phyloP scores from a whole-genome alignment of 2,113 vertebrate species.

The Brachirus orientalis region DNA sequence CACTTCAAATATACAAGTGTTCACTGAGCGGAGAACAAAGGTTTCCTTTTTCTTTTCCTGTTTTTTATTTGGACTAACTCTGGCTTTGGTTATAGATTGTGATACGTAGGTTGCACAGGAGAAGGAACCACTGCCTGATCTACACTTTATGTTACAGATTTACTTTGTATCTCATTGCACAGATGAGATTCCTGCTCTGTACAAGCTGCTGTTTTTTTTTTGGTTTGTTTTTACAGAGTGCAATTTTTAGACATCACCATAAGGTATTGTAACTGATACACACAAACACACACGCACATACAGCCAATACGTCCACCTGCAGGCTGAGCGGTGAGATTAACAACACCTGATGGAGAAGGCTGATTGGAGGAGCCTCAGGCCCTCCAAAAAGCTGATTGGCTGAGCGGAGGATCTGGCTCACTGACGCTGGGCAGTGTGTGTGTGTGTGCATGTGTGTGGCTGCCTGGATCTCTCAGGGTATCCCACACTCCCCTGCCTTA shows the following conservation, averaged over 20 bases:
- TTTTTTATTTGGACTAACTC: background rate
- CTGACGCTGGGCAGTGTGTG: slow-evolving; percentile 38
- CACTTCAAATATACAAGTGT: slow-evolving; percentile 29
- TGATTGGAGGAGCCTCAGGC: slow-evolving; percentile 73
- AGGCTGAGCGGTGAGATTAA: slow-evolving; percentile 71
- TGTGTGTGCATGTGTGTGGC: slow-evolving; percentile 27
- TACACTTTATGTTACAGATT: no score
- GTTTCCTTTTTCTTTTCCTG: background rate
- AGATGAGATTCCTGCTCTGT: background rate
- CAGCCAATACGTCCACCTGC: slow-evolving; percentile 47
- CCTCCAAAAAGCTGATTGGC: slow-evolving; percentile 50
- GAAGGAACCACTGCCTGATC: no score
- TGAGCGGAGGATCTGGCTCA: slow-evolving; percentile 40
- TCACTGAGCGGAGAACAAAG: slow-evolving; percentile 15
- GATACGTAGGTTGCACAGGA: no score
- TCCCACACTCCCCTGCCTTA: slow-evolving; percentile 75
- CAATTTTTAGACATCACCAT: slow-evolving; percentile 14
- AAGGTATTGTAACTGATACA: slow-evolving; percentile 2
- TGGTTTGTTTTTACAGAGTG: no score
- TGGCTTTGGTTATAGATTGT: background rate
- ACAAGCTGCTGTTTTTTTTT: no score
- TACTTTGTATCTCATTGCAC: no score
- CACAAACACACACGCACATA: slow-evolving; percentile 27
- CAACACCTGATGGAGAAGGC: slow-evolving; percentile 57
- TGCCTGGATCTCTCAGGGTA: slow-evolving; percentile 60